phyloP scores from a whole-genome alignment of 2,797 vertebrate species.

The Neopelma chrysocephalum region DNA sequence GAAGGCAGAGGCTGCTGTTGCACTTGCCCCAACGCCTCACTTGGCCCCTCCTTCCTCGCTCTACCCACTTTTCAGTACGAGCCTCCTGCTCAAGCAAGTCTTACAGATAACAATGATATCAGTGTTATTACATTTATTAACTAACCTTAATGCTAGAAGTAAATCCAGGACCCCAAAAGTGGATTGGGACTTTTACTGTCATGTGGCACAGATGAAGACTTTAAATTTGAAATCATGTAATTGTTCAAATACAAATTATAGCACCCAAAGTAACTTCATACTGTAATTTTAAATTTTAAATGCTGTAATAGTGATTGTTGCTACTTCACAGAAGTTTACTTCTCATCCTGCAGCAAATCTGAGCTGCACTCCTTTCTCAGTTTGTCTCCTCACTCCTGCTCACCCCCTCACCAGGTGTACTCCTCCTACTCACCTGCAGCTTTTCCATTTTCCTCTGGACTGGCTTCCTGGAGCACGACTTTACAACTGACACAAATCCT shows the following conservation, averaged over 20 bases:
- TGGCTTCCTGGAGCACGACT: background rate
- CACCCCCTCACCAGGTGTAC: background rate
- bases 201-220: background rate
- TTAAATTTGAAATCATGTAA: background rate
- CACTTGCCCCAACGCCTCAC: background rate
- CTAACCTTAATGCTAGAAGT: background rate
- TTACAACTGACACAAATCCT: background rate
- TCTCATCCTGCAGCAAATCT: background rate
- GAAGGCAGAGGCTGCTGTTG: background rate
- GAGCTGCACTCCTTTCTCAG: background rate
- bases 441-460: background rate
- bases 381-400: background rate
- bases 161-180: background rate
- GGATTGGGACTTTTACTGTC: background rate
- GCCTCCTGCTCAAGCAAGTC: background rate
- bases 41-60: background rate
- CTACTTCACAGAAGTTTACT: background rate
- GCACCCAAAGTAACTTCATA: background rate
- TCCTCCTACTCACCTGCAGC: background rate
- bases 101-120: background rate
- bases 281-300: background rate
- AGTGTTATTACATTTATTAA: background rate
- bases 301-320: background rate
- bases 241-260: background rate
- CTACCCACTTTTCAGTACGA: rapidly evolving